Base-by-base conservation (phyloP, 37 sponge, comb jelly and placozoan species). In the Beroe ovata region DNA sequence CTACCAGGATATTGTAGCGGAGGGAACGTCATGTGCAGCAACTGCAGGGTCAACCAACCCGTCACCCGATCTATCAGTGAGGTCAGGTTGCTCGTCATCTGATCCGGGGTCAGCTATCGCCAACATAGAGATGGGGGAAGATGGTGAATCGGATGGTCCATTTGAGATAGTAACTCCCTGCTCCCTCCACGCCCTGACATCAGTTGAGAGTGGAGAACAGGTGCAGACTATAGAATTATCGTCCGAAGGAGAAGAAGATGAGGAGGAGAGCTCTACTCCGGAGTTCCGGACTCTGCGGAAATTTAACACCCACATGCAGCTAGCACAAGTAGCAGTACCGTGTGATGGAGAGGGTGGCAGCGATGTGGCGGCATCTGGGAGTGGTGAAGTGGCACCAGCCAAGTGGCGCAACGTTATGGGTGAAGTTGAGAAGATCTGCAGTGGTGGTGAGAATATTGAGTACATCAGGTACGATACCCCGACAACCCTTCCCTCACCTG, bases 391-490 rank as follows among this genome's bases (percentile, higher is more conserved):
- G 6, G 54, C 54, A 6, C 11, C 54, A 6, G 63, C 8, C 4
- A 61, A 61, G 28, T 61, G 63, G 63, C 63, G 63, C 3, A 61
- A 61, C n/a, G 28, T 26, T 4, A 61, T 61, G 63, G 28, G 63
- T 16, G 28, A 61, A 4, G 22, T 61, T 16, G 63, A 61, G 63
- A 20, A 4, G 6, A 16, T 16, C 23, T 26, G 3, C 28, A 25
- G 21, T 25, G 63, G 63, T 4, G 63, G 63, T 6, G 20, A 25
- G 21, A 61, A 61, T 16, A 3, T 61, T 4, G 63, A 61, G 63
- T 61, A 61, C 63, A 4, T 61, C 63, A 3, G 28, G 21, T 61
- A 61, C 28, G 26, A 61, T 4, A 61, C 63, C 3, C 63, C 63
- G 21, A n/a, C n/a, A n/a, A 11, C 11, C 11, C 6, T 47, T 16